phyloP scores from a whole-genome alignment of 2,888 invertebrate species.

The Odontocerum albicorne region DNA sequence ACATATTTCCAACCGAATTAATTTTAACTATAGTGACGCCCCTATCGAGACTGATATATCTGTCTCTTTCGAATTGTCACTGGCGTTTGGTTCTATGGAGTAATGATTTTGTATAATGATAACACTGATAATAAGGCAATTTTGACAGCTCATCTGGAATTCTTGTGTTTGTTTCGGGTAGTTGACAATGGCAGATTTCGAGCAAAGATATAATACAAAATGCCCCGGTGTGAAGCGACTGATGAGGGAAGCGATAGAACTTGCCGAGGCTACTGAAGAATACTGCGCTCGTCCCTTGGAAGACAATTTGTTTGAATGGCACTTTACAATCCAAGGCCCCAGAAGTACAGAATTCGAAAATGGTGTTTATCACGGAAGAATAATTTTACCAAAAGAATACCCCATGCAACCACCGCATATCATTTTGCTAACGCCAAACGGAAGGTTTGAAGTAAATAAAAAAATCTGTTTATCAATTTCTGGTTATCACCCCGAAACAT shows the following conservation, averaged over 20 bases:
- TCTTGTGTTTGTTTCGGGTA: neutral
- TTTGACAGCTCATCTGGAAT: neutral
- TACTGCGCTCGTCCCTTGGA: slow-evolving; percentile 88
- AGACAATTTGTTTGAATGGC: slow-evolving; percentile 97
- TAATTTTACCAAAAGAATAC: slow-evolving; percentile 89
- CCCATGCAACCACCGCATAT: slow-evolving; percentile 98
- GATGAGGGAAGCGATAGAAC: slow-evolving; percentile 88
- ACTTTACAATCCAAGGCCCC: slow-evolving; percentile 92
- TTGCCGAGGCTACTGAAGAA: slow-evolving; percentile 84
- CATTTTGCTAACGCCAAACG: slow-evolving; percentile 89
- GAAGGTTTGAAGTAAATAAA: slow-evolving; percentile 89
- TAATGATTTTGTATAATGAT: neutral
- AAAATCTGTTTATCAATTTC: slow-evolving; percentile 96
- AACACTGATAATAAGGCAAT: neutral
- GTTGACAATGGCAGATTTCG: slow-evolving; percentile 47
- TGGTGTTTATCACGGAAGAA: slow-evolving; percentile 91
- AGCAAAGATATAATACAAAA: slow-evolving; percentile 56
- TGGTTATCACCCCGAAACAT: slow-evolving; percentile 96
- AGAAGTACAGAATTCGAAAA: slow-evolving; percentile 85
- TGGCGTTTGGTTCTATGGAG: no score
- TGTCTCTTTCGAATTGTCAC: no score
- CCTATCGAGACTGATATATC: no score
- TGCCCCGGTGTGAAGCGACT: slow-evolving; percentile 87
- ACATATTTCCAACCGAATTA: no score
- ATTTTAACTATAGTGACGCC: no score